phyloP scores from a whole-genome alignment of 2,888 invertebrate species.

The Pycnomerus fuliginosus region DNA sequence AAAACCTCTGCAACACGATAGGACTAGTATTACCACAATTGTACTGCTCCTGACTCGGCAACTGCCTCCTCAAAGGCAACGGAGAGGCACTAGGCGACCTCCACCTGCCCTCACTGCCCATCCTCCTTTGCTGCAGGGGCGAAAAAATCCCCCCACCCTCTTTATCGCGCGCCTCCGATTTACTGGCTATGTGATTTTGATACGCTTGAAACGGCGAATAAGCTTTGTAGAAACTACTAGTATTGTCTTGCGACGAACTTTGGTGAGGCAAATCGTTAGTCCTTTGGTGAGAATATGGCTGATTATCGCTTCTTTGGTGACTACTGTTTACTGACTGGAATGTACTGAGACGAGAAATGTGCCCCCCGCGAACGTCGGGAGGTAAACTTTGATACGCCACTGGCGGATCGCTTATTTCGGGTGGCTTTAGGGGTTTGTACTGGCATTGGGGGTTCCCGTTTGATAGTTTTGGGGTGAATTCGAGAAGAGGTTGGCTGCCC shows the following conservation, averaged over 20 bases:
- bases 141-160: background rate
- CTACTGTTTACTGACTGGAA: constrained; percentile 35
- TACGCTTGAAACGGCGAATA: constrained; percentile 45
- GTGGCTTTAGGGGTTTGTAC: constrained; percentile 18
- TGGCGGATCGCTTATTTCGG: constrained; percentile 10
- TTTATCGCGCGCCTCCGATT: background rate
- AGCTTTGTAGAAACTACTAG: constrained; percentile 30
- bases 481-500: constrained; percentile 33
- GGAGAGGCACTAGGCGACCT: constrained; percentile 50
- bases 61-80: constrained; percentile 48
- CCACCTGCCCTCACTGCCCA: constrained; percentile 40
- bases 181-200: constrained; percentile 39
- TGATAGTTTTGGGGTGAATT: constrained; percentile 20
- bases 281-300: constrained; percentile 38
- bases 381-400: constrained; percentile 27
- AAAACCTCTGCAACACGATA: constrained; percentile 74
- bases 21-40: constrained; percentile 73
- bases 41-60: constrained; percentile 39
- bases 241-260: constrained; percentile 26
- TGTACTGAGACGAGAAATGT: constrained; percentile 40
- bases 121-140: constrained; percentile 13
- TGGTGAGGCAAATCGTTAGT: constrained; percentile 28
- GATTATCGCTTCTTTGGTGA: constrained; percentile 38
- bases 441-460: constrained; percentile 23
- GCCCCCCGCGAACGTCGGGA: constrained; percentile 33